Evolutionary conservation across 2,113 vertebrate species (phyloP).

Genomic region (Rhinolophus ferrumequinum): DNA sequence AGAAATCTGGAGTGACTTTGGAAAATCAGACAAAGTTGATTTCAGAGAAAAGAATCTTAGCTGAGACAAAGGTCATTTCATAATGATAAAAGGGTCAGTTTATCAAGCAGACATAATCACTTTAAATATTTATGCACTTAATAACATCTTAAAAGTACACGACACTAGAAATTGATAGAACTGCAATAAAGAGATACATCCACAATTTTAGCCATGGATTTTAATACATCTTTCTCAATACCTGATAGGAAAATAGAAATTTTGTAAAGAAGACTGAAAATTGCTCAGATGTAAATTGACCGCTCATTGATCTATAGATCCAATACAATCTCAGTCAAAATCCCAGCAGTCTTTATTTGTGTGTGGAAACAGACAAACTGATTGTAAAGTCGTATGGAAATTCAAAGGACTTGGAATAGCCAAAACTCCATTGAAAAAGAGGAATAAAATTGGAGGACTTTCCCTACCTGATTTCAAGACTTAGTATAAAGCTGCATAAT

Average conservation of each 20-base stretch:
- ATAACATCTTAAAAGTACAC: background rate
- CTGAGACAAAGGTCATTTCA: background rate
- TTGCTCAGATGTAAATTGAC: background rate
- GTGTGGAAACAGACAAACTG: background rate
- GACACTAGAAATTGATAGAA: background rate
- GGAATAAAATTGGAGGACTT: background rate
- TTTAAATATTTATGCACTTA: background rate
- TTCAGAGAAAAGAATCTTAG: background rate
- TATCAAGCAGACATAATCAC: background rate
- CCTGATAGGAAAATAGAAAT: background rate
- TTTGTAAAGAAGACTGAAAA: background rate
- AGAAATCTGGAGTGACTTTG: background rate
- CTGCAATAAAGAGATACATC: background rate
- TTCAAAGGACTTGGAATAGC: background rate
- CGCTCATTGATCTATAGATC: background rate
- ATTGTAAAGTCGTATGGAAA: slow-evolving; percentile 20
- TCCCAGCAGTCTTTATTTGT: background rate
- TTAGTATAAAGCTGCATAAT: background rate
- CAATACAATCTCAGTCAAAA: background rate
- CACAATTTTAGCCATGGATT: background rate
- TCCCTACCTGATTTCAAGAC: background rate
- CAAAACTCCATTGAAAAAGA: background rate
- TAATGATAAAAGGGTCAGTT: slow-evolving; percentile 1
- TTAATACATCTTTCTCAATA: background rate
- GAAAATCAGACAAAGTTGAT: background rate